These are phyloP conservation scores for Chloropsis cyanopogon DNA, from an alignment of 2,113 vertebrate genomes.

Conservation along the genomic window DNA sequence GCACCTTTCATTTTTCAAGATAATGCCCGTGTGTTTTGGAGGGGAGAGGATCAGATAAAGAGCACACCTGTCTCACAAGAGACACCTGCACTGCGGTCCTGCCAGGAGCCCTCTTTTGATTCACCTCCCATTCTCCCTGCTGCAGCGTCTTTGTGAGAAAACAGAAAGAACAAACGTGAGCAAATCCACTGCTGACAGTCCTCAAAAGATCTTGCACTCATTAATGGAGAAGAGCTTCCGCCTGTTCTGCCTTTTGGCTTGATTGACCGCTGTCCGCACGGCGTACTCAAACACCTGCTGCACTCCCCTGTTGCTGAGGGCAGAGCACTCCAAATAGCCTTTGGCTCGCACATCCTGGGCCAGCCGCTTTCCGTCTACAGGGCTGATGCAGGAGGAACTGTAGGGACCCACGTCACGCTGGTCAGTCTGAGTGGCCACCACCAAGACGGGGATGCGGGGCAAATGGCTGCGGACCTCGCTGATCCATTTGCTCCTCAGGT, in stretches of 20 bases:
- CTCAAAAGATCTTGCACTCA: conserved; percentile 87
- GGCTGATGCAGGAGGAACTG: conserved; percentile 76
- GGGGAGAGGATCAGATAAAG: neutral
- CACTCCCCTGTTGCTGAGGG: conserved; percentile 88
- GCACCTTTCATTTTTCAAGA: neutral
- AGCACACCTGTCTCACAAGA: neutral
- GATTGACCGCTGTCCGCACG: conserved; percentile 86
- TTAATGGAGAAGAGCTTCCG: conserved; percentile 84
- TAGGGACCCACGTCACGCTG: conserved; percentile 83
- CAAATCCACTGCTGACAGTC: neutral
- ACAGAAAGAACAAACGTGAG: neutral
- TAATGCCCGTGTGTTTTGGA: neutral
- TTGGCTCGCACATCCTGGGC: conserved; percentile 89
- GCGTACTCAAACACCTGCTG: conserved; percentile 96
- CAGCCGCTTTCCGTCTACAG: conserved; percentile 80
- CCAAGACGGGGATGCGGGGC: conserved; percentile 85
- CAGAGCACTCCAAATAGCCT: conserved; percentile 93
- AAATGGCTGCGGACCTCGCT: conserved; percentile 82
- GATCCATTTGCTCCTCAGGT: conserved; percentile 88
- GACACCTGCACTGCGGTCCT: neutral
- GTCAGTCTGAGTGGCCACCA: conserved; percentile 95
- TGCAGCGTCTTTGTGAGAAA: neutral
- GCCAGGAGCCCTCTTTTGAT: neutral
- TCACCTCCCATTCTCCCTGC: neutral
- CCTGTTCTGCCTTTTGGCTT: conserved; percentile 77